A percentile compares a stretch with the other conserved stretches of the same genome.
These are phyloP conservation scores for Delphinapterus leucas DNA, from an alignment of 2,113 vertebrate genomes.

Conservation along the genomic window DNA sequence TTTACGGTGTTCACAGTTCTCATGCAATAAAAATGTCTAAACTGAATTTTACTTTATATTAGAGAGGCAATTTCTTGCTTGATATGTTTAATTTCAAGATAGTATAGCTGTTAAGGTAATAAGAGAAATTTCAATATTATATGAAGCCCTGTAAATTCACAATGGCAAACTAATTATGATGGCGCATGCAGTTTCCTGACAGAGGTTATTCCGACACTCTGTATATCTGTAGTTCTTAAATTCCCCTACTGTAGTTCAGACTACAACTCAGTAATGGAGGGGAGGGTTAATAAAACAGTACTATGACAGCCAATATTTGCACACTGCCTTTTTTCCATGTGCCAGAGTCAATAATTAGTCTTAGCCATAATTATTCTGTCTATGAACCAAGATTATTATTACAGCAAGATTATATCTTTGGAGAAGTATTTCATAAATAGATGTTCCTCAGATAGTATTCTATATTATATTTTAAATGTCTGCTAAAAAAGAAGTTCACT, in stretches of 20 bases:
- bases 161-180: constrained; percentile 62
- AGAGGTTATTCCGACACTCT: constrained; percentile 52
- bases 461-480: background rate
- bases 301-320: background rate
- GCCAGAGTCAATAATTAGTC: constrained; percentile 33
- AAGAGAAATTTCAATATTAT: constrained; percentile 53
- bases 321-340: background rate
- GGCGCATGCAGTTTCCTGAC: background rate
- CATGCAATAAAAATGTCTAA: constrained; percentile 65
- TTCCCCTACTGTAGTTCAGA: constrained; percentile 2
- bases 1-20: constrained; percentile 51
- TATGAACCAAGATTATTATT: background rate
- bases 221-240: constrained; percentile 62
- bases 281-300: background rate
- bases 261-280: constrained; percentile 37
- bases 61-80: constrained; percentile 53
- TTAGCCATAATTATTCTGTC: background rate
- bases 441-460: background rate
- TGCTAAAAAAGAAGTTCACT: background rate
- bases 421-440: background rate
- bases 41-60: constrained; percentile 71
- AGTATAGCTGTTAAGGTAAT: constrained; percentile 49
- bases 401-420: background rate
- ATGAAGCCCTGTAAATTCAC: constrained; percentile 67
- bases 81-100: constrained; percentile 70